Percentiles rank a stretch among this genome's conserved stretches.
phyloP scores from a whole-genome alignment of 2,797 vertebrate genomes.

The Esox lucius region DNA sequence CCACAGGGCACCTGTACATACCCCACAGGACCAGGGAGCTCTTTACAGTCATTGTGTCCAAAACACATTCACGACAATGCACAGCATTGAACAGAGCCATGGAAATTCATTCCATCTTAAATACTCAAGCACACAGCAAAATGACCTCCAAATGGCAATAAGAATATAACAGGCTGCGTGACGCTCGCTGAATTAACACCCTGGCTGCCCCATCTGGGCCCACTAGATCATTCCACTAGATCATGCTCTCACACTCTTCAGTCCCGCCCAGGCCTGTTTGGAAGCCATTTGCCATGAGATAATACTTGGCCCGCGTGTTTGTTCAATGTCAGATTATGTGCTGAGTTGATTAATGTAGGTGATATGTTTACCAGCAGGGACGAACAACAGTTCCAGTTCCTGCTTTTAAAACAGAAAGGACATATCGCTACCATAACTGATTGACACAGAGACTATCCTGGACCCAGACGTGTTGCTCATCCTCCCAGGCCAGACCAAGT shows the following conservation, averaged over 20 bases:
- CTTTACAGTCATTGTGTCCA: too few relatives aligned
- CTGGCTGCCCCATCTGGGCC: conserved; percentile 32
- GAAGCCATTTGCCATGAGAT: conserved; percentile 44
- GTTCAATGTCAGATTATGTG: conserved; percentile 21
- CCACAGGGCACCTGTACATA: too few relatives aligned
- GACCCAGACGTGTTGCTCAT: background rate
- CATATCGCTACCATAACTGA: too few relatives aligned
- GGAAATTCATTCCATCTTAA: too few relatives aligned
- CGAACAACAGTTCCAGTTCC: background rate
- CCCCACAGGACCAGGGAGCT: too few relatives aligned
- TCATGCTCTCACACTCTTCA: conserved; percentile 49
- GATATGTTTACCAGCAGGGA: background rate
- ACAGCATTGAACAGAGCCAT: too few relatives aligned
- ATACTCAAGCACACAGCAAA: too few relatives aligned
- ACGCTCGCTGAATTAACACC: background rate
- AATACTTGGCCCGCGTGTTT: conserved; percentile 44
- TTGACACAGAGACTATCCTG: conserved; percentile 21
- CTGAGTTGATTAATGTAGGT: conserved; percentile 15
- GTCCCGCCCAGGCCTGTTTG: conserved; percentile 44
- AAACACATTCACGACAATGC: too few relatives aligned
- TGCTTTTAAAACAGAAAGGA: background rate
- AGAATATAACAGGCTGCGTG: conserved; percentile 26
- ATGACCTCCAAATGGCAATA: too few relatives aligned
- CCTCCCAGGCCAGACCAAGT: conserved; percentile 38
- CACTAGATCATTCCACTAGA: conserved; percentile 54